These are phyloP conservation scores for Vicugna pacos DNA, from an alignment of 2,113 vertebrate species.

Conservation along the genomic window DNA sequence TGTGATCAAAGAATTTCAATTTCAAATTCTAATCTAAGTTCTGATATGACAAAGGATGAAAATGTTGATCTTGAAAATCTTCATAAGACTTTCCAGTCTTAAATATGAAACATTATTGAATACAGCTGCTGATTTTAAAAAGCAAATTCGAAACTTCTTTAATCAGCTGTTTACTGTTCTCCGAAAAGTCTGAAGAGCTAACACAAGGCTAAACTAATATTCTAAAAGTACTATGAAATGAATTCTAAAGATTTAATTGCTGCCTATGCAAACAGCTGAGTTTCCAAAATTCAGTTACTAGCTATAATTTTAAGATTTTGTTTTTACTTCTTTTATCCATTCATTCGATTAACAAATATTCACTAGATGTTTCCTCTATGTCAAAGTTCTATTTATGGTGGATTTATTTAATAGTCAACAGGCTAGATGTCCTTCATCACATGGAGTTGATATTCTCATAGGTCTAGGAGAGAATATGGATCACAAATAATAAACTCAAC, in stretches of 20 bases:
- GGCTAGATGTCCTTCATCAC: not conserved
- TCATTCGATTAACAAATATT: constrained; percentile 44
- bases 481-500: constrained; percentile 16
- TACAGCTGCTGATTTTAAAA: constrained; percentile 13
- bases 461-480: not conserved
- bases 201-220: constrained; percentile 30
- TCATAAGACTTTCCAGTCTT: constrained; percentile 34
- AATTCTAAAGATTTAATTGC: constrained; percentile 43
- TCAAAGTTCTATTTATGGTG: not conserved
- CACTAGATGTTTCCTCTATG: not conserved
- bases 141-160: constrained; percentile 31
- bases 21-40: constrained; percentile 33
- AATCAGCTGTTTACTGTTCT: constrained; percentile 17
- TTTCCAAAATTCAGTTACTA: constrained; percentile 7
- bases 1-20: constrained; percentile 45
- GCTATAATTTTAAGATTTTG: constrained; percentile 36
- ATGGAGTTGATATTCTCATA: not conserved
- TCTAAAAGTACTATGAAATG: constrained; percentile 40
- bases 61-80: constrained; percentile 40
- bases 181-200: constrained; percentile 1
- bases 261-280: not conserved
- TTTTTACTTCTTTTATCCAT: constrained; percentile 25
- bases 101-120: constrained; percentile 52
- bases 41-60: constrained; percentile 52
- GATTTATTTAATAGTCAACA: constrained; percentile 47